Evolutionary conservation across 1,140 invertebrate species (phyloP), one percentile per base, ranked within the genome.

Genomic region (Mya arenaria): DNA sequence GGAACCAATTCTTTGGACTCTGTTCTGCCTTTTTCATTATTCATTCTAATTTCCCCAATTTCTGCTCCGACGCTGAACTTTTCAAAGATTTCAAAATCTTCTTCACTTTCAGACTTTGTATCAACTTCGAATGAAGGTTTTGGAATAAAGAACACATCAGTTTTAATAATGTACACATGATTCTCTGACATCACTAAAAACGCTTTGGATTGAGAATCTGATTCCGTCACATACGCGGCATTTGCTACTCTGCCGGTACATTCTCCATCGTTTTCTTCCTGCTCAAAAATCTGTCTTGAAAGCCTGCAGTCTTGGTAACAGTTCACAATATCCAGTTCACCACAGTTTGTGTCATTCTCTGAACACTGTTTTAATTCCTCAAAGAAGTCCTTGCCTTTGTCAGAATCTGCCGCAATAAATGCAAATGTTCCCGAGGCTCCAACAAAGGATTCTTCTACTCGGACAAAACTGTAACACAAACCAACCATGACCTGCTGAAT

Each of bases 371-470:
- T 80, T 41, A 69, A 78, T 32, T 23, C 73, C 32, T 88, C 85
- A 13, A 85, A 79, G 77, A 92, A 92, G 0, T 62, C 63, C 71
- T 89, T 88, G 10, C 89, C 84, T 30, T 72, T 83, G 30, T 82
- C 75, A 10, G 85, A 55, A 62, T 91, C 90, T 62, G 85, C 58
- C 6, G 82, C 87, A 63, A 90, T 84, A 36, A 92, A 83, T 13
- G 86, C 88, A 84, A 91, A 90, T 19, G 88, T 89, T 23, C 90
- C 91, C 66, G 84, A 82, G 1, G 88, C 80, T 0, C 87, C 89
- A 36, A 92, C 88, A 82, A 91, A 92, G 10, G 90, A 88, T 83
- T 92, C 91, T 66, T 92, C 91, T 3, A 92, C 48, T 4, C 89
- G 74, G 10, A 92, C 72, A 81, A 85, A 92, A 63, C 87, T 86